Base-by-base conservation (phyloP, 2,113 vertebrate species). In the Prionailurus bengalensis region DNA sequence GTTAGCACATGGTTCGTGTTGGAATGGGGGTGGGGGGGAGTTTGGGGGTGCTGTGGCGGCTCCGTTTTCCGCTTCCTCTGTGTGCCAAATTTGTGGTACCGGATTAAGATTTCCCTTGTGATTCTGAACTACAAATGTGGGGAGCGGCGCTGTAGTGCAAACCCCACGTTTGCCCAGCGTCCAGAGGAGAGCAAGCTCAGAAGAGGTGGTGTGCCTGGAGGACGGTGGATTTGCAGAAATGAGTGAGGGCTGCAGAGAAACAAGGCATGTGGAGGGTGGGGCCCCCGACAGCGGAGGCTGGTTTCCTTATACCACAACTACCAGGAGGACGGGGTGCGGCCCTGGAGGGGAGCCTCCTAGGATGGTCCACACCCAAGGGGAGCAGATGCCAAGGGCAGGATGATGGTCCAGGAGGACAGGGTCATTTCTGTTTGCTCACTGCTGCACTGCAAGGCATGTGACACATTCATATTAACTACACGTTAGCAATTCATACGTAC, bases 31-130 rank as follows among this genome's bases (percentile, higher is more conserved):
- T 11, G 13, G 7, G 7, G 6, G 33, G 36, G 14, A 19, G 16
- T 48, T 33, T 2, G 0, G 29, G 80, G 23, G 73, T 33, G 5
- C 36, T 0, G 15, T 0, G 4, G 16, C 0, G 4, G 14, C 73
- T 66, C 23, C 42, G 4, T 15, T 14, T 36, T 51, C 68, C 31
- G 3, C 42, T 15, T 45, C 25, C 45, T 39, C 66, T 14, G 7
- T 36, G 73, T 88, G 45, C 78, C 36, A 33, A 65, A 81, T 27
- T 36, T 39, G 31, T 4, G 8, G 45, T 31, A 7, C 7, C 4
- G 4, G 16, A 83, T 82, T 13, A 6, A 80, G 31, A 53, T 11
- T 45, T 21, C 19, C 33, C n/a, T n/a, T 23, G 48, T 14, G 1
- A 85, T 80, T n/a, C 14, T 29, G 63, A 88, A 19, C 31, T 29